These are phyloP conservation scores for Aphis gossypii DNA, from an alignment of 1,140 invertebrate species.

Conservation along the genomic window DNA sequence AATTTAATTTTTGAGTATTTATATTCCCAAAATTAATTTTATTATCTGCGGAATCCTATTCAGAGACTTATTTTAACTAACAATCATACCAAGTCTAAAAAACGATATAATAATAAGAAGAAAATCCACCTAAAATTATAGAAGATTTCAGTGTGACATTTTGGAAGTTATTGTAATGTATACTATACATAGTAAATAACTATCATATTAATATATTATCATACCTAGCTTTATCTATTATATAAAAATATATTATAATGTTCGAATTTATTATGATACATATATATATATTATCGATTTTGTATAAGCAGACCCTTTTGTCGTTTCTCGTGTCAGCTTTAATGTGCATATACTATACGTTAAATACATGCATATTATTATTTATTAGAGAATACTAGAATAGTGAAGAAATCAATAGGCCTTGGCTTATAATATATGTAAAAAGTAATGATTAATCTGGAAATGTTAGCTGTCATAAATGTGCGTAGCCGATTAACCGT, in stretches of 20 bases:
- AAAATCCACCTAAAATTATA: background rate
- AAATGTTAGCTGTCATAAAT: background rate
- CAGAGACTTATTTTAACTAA: background rate
- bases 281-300: background rate
- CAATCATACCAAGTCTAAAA: background rate
- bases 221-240: background rate
- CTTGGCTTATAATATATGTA: background rate
- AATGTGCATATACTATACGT: background rate
- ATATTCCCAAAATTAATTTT: background rate
- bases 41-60: background rate
- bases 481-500: background rate
- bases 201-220: background rate
- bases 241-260: background rate
- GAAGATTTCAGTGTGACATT: background rate
- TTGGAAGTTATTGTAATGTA: background rate
- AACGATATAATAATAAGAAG: background rate
- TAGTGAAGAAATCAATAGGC: background rate
- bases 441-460: background rate
- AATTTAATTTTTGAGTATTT: too few relatives aligned
- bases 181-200: background rate
- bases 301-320: background rate
- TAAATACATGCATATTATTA: background rate
- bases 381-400: background rate
- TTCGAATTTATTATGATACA: background rate
- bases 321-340: background rate